Base-by-base conservation (phyloP, 2,797 vertebrate genomes). In the Bufotes viridis region DNA sequence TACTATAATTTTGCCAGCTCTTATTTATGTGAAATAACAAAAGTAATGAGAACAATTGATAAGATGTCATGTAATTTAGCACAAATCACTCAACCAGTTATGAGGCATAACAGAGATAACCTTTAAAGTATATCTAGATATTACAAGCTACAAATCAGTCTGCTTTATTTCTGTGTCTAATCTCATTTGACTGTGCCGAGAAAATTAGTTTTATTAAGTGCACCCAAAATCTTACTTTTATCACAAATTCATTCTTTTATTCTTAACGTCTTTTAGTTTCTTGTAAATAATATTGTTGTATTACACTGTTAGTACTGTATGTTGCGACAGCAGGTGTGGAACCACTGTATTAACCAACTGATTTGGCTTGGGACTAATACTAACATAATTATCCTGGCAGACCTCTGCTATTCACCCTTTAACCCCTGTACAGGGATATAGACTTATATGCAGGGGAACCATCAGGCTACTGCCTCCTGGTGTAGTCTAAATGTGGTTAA, bases 51-150 rank as follows among this genome's bases (percentile, higher is more conserved):
- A 79, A 79, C 49, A 86, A 86, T 80, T 86, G 85, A 86, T 86
- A 86, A 86, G 75, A 86, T 86, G 85, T 63, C 63, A 86, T 86
- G 76, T 80, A 79, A 86, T 86, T 67, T 80, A 86, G 75, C 53
- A 69, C 76, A 80, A 86, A 60, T 86, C 85, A 80, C 85, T 86
- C 85, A 79, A 42, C 85, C 85, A 86, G 85, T 79, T 79, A 86
- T 69, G 76, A 86, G 61, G 61, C 76, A 86, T 34, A 80, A 86
- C 60, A 26, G 34, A 85, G 84, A 85, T 85, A 85, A 85, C 84
- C 84, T 85, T 84, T 84, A 84, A 85, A 65, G 74, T 75, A 78
- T 85, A 85, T 85, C 84, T 85, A 20, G 84, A 85, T 85, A 85
- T 78, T 63, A 65, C 6, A 17, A 22, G 74, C 72, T 63, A 78